Base-by-base conservation (phyloP, 2,888 invertebrate species). In the Eupithecia centaureata region DNA sequence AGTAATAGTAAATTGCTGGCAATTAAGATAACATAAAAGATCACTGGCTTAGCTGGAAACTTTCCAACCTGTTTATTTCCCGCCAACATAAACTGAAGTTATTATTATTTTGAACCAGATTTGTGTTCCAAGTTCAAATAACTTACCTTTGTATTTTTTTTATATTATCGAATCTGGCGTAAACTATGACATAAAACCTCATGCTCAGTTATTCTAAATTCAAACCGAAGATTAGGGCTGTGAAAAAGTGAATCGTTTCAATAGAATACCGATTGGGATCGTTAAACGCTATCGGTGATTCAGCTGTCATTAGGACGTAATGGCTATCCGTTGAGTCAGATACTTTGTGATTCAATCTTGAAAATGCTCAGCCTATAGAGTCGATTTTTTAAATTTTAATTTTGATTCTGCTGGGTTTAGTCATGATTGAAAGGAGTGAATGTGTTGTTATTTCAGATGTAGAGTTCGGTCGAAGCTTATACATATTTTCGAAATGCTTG, bases 241-340 rank as follows among this genome's bases (percentile, higher is more conserved):
- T 67, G 68, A 67, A 71, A 72, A 74, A 66, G 68, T 73, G 71
- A 74, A 76, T 76, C 72, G 74, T 67, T 74, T 74, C 73, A 73
- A 76, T 76, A 74, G 72, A 74, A 74, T 67, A 73, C 65, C 74
- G 74, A 76, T 76, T 74, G 68, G 65, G 68, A 72, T 73, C 72
- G 76, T 75, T 73, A 74, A 76, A 73, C 74, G 71, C 72, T 75
- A 76, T 75, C 75, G 76, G 76, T 76, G 76, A 76, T 76, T 76
- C 76, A 76, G 73, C 70, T 73, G 74, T 76, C 73, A 76, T 76
- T 76, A 76, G 74, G 70, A 67, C 69, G 74, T 73, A 75, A 75
- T 76, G 76, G 74, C 74, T 70, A 71, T 35, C 72, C 69, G 73
- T 74, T 72, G 76, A 74, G 73, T 76, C 73, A 76, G 68, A 63